Conservation (phyloP, 2,888 invertebrate genomes). For the Nephrotoma appendiculata region DNA sequence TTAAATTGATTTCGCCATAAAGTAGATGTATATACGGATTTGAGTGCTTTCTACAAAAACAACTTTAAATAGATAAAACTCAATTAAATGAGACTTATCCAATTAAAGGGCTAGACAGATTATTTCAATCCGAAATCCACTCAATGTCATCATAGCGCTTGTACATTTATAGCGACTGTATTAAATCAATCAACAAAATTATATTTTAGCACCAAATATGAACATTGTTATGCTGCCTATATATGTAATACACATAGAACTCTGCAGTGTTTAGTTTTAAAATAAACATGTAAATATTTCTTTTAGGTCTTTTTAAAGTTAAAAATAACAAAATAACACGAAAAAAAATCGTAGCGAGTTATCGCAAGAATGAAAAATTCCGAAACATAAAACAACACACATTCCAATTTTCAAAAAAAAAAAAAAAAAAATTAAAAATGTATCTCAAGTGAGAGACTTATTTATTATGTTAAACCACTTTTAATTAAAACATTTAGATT, state of each 20-base stretch:
- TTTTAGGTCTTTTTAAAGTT: background rate
- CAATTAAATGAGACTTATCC: background rate
- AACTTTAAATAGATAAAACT: background rate
- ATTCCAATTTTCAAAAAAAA: background rate
- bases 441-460: background rate
- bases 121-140: background rate
- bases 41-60: background rate
- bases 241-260: background rate
- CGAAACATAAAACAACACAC: background rate
- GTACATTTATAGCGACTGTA: background rate
- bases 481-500: background rate
- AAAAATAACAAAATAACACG: background rate
- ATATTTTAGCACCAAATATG: background rate
- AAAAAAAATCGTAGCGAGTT: background rate
- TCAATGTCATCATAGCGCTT: background rate
- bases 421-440: background rate
- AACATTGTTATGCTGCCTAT: background rate
- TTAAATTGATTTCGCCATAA: background rate
- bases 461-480: background rate
- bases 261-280: background rate
- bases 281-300: background rate
- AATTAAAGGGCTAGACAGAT: background rate
- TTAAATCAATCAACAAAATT: background rate
- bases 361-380: background rate
- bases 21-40: background rate